These are phyloP conservation scores for Hydra vulgaris DNA, from an alignment of 30 jellyfish, hydroid and myxozoan genomes.

Conservation along the genomic window DNA sequence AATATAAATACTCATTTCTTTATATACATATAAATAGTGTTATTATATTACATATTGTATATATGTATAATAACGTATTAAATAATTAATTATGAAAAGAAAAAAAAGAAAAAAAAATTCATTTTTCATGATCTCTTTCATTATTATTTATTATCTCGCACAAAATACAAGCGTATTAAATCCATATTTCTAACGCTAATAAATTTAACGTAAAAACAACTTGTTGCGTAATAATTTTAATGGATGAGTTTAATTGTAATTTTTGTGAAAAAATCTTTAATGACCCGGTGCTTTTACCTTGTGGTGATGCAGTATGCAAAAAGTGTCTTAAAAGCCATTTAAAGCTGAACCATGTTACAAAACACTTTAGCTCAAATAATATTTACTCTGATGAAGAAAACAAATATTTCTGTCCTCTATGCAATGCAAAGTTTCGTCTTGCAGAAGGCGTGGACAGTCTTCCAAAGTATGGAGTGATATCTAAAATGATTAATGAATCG, in stretches of 20 bases:
- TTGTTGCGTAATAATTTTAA: too few relatives aligned
- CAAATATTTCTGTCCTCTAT: conserved; percentile 32
- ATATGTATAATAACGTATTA: too few relatives aligned
- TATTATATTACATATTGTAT: too few relatives aligned
- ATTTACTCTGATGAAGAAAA: conserved; percentile 4
- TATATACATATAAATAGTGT: too few relatives aligned
- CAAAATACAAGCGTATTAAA: too few relatives aligned
- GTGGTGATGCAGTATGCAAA: conserved; percentile 44
- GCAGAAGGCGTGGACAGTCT: conserved; percentile 32
- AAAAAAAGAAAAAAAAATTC: too few relatives aligned
- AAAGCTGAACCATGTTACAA: conserved; percentile 11
- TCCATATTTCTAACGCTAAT: too few relatives aligned
- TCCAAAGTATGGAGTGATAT: conserved; percentile 18
- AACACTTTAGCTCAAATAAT: background rate
- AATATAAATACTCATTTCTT: too few relatives aligned
- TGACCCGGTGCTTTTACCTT: conserved; percentile 57
- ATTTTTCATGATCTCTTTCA: too few relatives aligned
- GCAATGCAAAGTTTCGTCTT: conserved; percentile 29
- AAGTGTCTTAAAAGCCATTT: conserved; percentile 22
- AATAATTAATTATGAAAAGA: too few relatives aligned
- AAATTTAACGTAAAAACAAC: too few relatives aligned
- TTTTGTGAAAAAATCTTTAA: conserved; percentile 31
- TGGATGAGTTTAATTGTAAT: conserved; percentile 29
- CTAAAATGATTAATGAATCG: conserved; percentile 15
- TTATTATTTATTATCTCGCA: too few relatives aligned